phyloP scores from a whole-genome alignment of 2,888 invertebrate genomes.

The Andrena marginata region DNA sequence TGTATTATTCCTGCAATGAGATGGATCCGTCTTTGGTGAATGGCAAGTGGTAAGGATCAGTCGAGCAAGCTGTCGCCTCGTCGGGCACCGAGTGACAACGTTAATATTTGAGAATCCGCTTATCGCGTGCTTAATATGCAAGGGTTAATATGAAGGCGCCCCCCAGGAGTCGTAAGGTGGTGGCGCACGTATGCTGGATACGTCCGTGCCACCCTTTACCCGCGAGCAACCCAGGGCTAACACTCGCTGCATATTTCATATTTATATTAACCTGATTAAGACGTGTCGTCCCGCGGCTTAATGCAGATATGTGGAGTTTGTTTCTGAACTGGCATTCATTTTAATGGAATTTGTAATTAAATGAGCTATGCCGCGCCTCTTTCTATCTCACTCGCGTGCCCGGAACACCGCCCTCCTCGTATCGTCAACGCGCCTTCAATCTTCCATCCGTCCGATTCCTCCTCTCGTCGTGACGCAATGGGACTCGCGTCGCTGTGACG shows the following conservation, averaged over 20 bases:
- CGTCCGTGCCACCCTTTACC: constrained; percentile 80
- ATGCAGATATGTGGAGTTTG: constrained; percentile 85
- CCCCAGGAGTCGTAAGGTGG: constrained; percentile 84
- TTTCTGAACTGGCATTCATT: constrained; percentile 85
- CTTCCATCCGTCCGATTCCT: background rate
- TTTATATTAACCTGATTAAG: constrained; percentile 85
- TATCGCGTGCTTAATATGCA: constrained; percentile 83
- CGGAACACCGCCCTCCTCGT: constrained; percentile 7
- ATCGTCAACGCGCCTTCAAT: constrained; percentile 39
- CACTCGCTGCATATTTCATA: constrained; percentile 85
- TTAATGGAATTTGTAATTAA: constrained; percentile 85
- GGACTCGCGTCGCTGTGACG: no score
- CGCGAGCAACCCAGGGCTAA: constrained; percentile 75
- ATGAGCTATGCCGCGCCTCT: constrained; percentile 81
- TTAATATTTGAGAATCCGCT: constrained; percentile 84
- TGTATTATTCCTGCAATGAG: constrained; percentile 68
- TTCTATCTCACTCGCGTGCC: constrained; percentile 58
- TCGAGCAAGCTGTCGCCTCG: constrained; percentile 64
- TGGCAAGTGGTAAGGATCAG: constrained; percentile 69
- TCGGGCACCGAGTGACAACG: constrained; percentile 73
- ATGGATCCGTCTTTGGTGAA: constrained; percentile 73
- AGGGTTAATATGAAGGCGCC: constrained; percentile 84
- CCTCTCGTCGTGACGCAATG: no score
- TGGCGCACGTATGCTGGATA: constrained; percentile 79
- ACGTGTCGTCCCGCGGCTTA: constrained; percentile 83